phyloP scores from a whole-genome alignment of 2,888 invertebrate genomes.

The Diploptera punctata region DNA sequence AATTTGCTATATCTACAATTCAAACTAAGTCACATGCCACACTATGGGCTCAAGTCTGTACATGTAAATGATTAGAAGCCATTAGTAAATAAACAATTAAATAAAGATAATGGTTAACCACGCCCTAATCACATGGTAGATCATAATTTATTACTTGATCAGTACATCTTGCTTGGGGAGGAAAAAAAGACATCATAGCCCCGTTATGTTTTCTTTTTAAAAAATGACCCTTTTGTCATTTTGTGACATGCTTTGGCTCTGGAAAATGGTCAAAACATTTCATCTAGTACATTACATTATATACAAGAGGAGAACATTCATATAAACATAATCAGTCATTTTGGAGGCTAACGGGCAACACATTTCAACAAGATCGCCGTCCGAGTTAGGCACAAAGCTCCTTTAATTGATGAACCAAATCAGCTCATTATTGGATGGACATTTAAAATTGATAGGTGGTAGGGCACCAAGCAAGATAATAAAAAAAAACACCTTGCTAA shows the following conservation, averaged over 20 bases:
- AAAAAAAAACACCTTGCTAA: slow-evolving; percentile 15
- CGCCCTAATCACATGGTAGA: background rate
- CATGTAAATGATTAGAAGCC: slow-evolving; percentile 20
- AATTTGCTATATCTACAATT: slow-evolving; percentile 22
- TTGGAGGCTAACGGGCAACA: slow-evolving; percentile 6
- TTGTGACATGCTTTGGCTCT: slow-evolving; percentile 12
- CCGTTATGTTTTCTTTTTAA: background rate
- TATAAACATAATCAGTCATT: slow-evolving; percentile 18
- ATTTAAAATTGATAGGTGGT: slow-evolving; percentile 1
- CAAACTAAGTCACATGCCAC: slow-evolving; percentile 18
- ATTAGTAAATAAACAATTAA: slow-evolving; percentile 31
- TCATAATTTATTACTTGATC: slow-evolving; percentile 2
- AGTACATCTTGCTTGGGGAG: slow-evolving; percentile 14
- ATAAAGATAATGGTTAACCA: slow-evolving; percentile 19
- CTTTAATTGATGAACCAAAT: background rate
- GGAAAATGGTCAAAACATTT: slow-evolving; percentile 8
- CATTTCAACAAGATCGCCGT: background rate
- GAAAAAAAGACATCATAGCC: background rate
- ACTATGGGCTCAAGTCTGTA: slow-evolving; percentile 10
- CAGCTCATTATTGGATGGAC: background rate
- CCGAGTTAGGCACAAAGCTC: slow-evolving; percentile 27
- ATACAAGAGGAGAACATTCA: slow-evolving; percentile 11
- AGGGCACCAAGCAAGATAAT: slow-evolving; percentile 22
- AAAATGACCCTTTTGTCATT: background rate
- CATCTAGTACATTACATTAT: slow-evolving; percentile 17